phyloP scores from a whole-genome alignment of 2,797 vertebrate species.

The Rhabdophis nuchalis region DNA sequence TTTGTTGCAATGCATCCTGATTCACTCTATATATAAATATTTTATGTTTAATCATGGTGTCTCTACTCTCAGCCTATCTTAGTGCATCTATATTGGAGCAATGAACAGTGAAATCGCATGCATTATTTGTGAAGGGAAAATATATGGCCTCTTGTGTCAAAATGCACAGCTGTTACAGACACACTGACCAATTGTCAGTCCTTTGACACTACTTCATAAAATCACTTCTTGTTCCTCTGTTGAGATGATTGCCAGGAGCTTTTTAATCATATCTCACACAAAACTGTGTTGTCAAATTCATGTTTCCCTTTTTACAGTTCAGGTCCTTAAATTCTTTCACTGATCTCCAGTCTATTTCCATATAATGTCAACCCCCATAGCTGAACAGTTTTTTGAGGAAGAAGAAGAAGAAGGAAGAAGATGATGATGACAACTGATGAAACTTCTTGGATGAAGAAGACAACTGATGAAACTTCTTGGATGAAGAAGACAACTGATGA shows the following conservation, averaged over 20 bases:
- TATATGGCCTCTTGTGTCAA: not conserved
- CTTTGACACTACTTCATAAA: not conserved
- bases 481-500: too few species aligned
- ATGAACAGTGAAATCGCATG: not conserved
- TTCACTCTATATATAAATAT: not conserved
- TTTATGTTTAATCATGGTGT: slow-evolving; percentile 11
- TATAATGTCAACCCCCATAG: not conserved
- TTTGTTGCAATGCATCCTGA: not conserved
- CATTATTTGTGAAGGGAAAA: slow-evolving; percentile 17
- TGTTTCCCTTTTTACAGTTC: not conserved
- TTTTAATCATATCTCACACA: not conserved
- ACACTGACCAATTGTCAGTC: not conserved
- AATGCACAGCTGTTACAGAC: not conserved
- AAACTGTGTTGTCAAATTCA: not conserved
- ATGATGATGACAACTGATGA: too few species aligned
- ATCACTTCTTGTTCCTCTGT: not conserved
- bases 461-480: too few species aligned
- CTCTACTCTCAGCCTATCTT: not conserved
- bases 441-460: too few species aligned
- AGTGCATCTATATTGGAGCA: not conserved
- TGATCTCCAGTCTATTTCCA: not conserved
- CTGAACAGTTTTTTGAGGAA: not conserved
- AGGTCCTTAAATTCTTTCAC: not conserved
- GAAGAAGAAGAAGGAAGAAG: not conserved
- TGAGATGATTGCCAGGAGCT: not conserved